These are phyloP conservation scores for Saguinus midas DNA, from an alignment of 2,113 vertebrate genomes.

Conservation along the genomic window DNA sequence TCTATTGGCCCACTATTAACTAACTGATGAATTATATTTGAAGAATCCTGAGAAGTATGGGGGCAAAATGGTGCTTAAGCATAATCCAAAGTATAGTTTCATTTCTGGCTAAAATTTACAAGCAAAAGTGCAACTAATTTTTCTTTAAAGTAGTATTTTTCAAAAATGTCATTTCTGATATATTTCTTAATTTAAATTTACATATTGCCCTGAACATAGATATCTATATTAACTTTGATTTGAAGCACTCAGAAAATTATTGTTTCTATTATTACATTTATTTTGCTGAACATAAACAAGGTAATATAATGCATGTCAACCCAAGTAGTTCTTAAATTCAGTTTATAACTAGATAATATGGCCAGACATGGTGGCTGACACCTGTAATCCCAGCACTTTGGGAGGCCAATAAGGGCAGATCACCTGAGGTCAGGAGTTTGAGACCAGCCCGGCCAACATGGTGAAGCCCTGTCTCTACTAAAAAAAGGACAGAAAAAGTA, in stretches of 20 bases:
- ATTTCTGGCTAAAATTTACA: background rate
- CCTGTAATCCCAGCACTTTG: no score
- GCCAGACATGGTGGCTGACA: accelerated
- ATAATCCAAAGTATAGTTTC: background rate
- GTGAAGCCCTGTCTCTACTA: no score
- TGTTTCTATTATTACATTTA: background rate
- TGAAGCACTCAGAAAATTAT: background rate
- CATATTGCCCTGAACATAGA: background rate
- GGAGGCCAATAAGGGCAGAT: no score
- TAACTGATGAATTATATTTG: background rate
- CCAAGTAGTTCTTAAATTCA: constrained; percentile 10
- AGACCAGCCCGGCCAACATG: no score
- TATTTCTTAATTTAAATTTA: background rate
- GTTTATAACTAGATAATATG: constrained; percentile 40
- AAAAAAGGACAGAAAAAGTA: no score
- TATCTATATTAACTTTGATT: background rate
- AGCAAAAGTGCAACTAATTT: background rate
- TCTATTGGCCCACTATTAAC: background rate
- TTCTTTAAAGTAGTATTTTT: background rate
- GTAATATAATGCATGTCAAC: background rate
- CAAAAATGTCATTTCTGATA: background rate
- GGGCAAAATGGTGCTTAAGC: background rate
- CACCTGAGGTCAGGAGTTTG: no score
- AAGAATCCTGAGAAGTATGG: background rate
- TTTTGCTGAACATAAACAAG: background rate